Base-by-base conservation (phyloP, 2,888 invertebrate genomes). In the Phortica magna region DNA sequence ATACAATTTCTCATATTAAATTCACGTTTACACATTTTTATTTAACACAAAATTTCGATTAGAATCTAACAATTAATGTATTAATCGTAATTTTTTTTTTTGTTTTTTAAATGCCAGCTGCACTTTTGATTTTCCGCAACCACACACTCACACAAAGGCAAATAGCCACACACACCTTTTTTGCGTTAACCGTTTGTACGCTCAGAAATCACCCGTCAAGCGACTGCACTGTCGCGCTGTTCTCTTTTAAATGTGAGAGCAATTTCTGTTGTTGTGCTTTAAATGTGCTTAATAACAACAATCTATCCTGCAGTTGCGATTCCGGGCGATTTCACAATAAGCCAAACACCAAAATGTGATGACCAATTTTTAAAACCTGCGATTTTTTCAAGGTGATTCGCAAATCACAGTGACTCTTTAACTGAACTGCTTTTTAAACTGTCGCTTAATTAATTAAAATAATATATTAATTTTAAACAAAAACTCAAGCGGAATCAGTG, bases 71-170 rank as follows among this genome's bases (percentile, higher is more conserved):
- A 77, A 75, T 76, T 78, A 76, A 77, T 73, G 73, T 65, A 77
- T 78, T 77, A 53, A 10, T n/a, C 31, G 7, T 42, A 17, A 31
- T 76, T 73, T 75, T 77, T 74, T 76, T 79, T 87, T 88, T 86
- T 81, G 82, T 80, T 82, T 80, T 82, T 79, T 59, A 79, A 76
- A 73, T 87, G 85, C 87, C 85, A 85, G 85, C 88, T 85, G 88
- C 88, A 85, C 78, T 84, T 79, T 12, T 43, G 43, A 43, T 43
- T 68, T 68, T 65, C 39, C 22, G 43, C 48, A 68, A 42, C 6
- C 67, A 65, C 41, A 41, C 65, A 43, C 43, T 7, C 31, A n/a
- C 67, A 48, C 48, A 68, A 61, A 61, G 61, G 61, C 61, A 61
- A 17, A 61, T 61, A 61, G 9, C 17, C 68, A 68, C 68, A 41